phyloP scores from a whole-genome alignment of 2,888 invertebrate genomes.

The Trichopoda pennipes region DNA sequence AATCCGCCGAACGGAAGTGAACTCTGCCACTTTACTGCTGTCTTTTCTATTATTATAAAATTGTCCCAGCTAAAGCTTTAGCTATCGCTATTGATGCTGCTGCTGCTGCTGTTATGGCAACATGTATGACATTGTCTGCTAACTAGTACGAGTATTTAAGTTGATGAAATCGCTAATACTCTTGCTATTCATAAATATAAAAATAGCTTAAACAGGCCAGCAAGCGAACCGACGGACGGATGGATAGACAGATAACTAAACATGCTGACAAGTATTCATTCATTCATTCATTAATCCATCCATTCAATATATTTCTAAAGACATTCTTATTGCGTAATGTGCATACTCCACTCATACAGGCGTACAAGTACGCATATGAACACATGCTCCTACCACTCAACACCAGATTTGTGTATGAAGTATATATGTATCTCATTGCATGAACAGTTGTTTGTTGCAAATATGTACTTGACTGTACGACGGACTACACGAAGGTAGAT shows the following conservation, averaged over 20 bases:
- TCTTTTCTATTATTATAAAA: conserved; percentile 32
- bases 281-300: conserved; percentile 45
- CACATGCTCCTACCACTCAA: neutral
- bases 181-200: conserved; percentile 43
- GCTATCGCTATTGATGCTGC: conserved; percentile 7
- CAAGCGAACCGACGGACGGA: neutral
- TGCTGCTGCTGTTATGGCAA: conserved; percentile 7
- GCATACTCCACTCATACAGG: conserved; percentile 32
- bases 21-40: conserved; percentile 69
- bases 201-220: neutral
- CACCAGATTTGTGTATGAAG: neutral
- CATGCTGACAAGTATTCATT: conserved; percentile 53
- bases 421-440: neutral
- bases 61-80: neutral
- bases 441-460: neutral
- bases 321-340: conserved; percentile 63
- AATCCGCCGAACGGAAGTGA: conserved; percentile 72
- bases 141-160: conserved; percentile 6
- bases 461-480: neutral
- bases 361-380: neutral
- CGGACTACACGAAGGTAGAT: neutral
- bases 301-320: conserved; percentile 49
- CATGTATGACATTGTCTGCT: neutral
- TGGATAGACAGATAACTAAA: conserved; percentile 36
- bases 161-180: conserved; percentile 37